Evolutionary conservation across 2,888 invertebrate species (phyloP).

Genomic region (Sinelater perroti): DNA sequence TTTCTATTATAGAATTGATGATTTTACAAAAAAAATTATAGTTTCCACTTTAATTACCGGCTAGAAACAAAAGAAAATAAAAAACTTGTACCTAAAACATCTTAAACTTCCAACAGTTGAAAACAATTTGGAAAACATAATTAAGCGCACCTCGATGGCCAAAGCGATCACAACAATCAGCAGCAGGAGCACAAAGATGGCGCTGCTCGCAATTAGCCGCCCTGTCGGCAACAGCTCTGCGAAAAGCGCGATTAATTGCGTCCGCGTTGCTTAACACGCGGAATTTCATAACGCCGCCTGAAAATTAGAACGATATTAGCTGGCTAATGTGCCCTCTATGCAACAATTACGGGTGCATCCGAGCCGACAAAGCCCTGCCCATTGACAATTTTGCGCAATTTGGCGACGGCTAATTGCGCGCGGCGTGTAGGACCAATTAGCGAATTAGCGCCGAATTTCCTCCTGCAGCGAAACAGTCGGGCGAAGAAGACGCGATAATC

Average conservation of each 20-base stretch:
- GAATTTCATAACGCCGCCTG: conserved; percentile 32
- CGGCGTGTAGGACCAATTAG: neutral
- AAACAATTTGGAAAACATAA: no score
- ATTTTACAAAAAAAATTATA: no score
- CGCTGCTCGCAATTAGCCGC: conserved; percentile 2
- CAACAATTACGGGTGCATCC: conserved; percentile 4
- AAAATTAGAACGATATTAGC: conserved; percentile 19
- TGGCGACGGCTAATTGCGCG: neutral
- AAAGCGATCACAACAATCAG: no score
- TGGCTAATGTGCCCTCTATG: conserved; percentile 16
- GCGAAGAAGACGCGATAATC: conserved; percentile 18
- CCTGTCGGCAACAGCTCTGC: neutral
- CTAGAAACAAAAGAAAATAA: no score
- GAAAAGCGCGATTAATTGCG: conserved; percentile 24
- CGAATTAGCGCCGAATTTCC: neutral
- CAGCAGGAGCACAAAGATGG: no score
- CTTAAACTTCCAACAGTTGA: no score
- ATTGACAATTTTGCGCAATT: neutral
- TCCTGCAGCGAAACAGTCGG: neutral
- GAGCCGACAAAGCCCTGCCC: neutral
- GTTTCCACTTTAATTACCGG: no score
- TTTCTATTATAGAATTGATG: no score
- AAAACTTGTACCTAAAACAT: no score
- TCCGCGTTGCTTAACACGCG: conserved; percentile 31
- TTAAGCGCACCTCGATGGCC: no score